A percentile compares a stretch with the other conserved stretches of the same genome.
These are phyloP conservation scores for Simalia tracyae DNA, from an alignment of 2,797 vertebrate species.

Conservation along the genomic window DNA sequence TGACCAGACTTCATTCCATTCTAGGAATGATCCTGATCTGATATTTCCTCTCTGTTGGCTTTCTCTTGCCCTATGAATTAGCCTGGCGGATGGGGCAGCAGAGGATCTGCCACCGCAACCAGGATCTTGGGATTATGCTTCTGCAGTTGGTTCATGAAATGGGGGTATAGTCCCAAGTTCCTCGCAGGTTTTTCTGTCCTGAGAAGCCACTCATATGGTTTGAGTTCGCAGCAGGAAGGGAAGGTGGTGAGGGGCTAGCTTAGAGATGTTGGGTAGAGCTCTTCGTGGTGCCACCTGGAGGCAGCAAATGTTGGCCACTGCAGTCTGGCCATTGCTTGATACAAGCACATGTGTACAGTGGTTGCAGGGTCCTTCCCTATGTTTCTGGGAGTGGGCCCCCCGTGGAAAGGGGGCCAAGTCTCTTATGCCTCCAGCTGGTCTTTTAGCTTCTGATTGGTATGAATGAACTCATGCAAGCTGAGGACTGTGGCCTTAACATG, in stretches of 20 bases:
- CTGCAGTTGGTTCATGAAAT: not conserved
- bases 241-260: not conserved
- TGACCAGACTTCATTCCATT: not conserved
- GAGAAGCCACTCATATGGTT: not conserved
- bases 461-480: no score
- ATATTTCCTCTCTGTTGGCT: not conserved
- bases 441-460: no score
- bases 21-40: not conserved
- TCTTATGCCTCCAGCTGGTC: not conserved
- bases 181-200: not conserved
- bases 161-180: not conserved
- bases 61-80: not conserved
- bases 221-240: not conserved
- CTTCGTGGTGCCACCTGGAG: not conserved
- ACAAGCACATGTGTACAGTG: not conserved
- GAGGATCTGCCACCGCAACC: not conserved
- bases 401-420: not conserved
- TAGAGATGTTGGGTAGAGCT: not conserved
- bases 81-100: not conserved
- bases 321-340: not conserved
- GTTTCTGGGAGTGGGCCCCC: not conserved
- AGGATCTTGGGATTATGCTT: not conserved
- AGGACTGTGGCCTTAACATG: not conserved
- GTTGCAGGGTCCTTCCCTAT: not conserved
- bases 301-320: not conserved